Evolutionary conservation across 1,140 invertebrate genomes (phyloP), one percentile per base, ranked within the genome.

Genomic region (Heliconius hewitsoni): DNA sequence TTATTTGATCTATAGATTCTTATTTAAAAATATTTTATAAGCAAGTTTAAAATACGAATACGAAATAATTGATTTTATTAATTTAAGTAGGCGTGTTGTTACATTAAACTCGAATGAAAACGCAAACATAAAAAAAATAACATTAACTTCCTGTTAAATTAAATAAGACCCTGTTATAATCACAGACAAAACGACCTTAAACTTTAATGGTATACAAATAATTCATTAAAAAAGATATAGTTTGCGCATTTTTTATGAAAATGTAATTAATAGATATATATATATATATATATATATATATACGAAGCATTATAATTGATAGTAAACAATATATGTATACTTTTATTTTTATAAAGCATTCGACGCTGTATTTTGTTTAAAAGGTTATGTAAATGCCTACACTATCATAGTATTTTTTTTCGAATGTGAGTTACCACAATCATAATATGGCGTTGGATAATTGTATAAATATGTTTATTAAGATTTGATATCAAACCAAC

Each of bases 81-180:
- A 16, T 16, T 60, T 23, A 60, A 23, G 57, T 60, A 60, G n/a
- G 13, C 42, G 42, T 46, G 42, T 46, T 46, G 42, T 46, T 46
- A 46, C 13, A 16, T 46, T 11, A 60, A 23, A 23, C n/a, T 60
- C 55, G 23, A 23, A 60, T 23, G 60, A 66, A 27, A 66, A 66
- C 27, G 27, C 23, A 71, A 77, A 71, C 39, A 16, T 52, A 76
- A 76, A 23, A 23, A 23, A 23, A 76, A 71, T 71, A 42, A 77
- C 52, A 71, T 72, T 72, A 77, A 55, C 76, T 77, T 72, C 70
- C 76, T 72, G 66, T 71, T 72, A 71, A 71, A 70, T 76, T 71
- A 76, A 77, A 55, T 77, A 71, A 77, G 50, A 77, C 76, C 76
- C 76, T 77, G 76, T 77, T 71, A 42, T 39, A 77, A 77, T 77